phyloP scores from a whole-genome alignment of 1,140 invertebrate genomes.

The Drosophila arizonae region DNA sequence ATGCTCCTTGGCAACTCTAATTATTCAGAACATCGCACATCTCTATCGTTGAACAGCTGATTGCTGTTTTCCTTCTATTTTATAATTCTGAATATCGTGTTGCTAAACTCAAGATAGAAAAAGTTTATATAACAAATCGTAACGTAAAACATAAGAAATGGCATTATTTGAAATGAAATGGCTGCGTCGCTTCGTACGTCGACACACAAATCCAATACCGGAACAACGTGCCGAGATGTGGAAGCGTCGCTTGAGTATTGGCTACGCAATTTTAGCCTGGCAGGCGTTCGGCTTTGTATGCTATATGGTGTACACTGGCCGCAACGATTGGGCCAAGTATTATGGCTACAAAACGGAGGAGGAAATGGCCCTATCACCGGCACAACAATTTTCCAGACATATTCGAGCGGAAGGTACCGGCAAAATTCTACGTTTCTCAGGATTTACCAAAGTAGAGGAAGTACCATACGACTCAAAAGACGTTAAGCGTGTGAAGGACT shows the following conservation, averaged over 20 bases:
- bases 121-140: conserved; percentile 33
- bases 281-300: conserved; percentile 86
- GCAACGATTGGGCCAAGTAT: conserved; percentile 86
- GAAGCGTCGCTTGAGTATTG: conserved; percentile 85
- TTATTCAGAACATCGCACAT: not conserved
- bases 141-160: conserved; percentile 41
- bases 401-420: conserved; percentile 77
- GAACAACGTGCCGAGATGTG: conserved; percentile 84
- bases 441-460: conserved; percentile 72
- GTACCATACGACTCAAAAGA: conserved; percentile 63
- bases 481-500: conserved; percentile 49
- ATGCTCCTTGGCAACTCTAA: conserved; percentile 1
- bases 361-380: conserved; percentile 84
- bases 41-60: conserved; percentile 38
- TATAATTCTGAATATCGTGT: conserved; percentile 20
- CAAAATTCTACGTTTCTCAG: conserved; percentile 76
- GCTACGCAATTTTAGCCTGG: conserved; percentile 86
- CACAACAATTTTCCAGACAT: conserved; percentile 73
- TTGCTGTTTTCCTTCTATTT: conserved; percentile 21
- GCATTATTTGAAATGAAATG: conserved; percentile 82
- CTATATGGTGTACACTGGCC: conserved; percentile 85
- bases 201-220: conserved; percentile 85
- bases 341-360: conserved; percentile 86
- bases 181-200: conserved; percentile 84
- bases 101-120: not conserved